Percentiles rank a stretch among this genome's conserved stretches.
Evolutionary conservation across 2,113 vertebrate genomes (phyloP).

Genomic region (Columba janthina): DNA sequence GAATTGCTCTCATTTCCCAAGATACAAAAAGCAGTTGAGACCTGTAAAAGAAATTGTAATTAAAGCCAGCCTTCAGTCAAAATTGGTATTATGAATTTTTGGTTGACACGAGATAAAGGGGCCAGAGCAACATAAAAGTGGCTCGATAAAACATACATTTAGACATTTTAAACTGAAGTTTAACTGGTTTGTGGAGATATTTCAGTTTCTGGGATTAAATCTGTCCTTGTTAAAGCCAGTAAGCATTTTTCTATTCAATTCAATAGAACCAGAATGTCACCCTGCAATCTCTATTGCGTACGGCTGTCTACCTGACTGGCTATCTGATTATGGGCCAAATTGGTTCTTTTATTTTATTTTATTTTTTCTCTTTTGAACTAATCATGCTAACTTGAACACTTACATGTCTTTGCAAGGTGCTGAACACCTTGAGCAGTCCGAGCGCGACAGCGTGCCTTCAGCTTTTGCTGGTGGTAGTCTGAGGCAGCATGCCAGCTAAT

Average conservation of each 20-base stretch:
- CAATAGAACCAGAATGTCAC: background rate
- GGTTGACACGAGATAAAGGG: constrained; percentile 64
- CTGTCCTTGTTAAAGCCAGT: background rate
- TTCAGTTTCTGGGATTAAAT: background rate
- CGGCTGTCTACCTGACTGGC: background rate
- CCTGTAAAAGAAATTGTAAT: constrained; percentile 69
- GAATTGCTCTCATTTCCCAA: constrained; percentile 53
- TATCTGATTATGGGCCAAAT: background rate
- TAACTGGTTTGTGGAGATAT: constrained; percentile 3
- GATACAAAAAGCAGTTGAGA: constrained; percentile 56
- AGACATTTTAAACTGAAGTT: constrained; percentile 54
- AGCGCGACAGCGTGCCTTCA: background rate
- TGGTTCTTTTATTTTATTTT: fast-evolving
- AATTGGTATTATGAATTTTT: constrained; percentile 61
- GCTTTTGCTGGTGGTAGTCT: background rate
- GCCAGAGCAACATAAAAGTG: constrained; percentile 68
- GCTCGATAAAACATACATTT: constrained; percentile 50
- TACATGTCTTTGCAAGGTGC: background rate
- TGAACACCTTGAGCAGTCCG: background rate
- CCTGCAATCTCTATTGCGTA: background rate
- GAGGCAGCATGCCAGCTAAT: background rate
- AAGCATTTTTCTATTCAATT: background rate
- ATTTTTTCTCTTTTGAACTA: background rate
- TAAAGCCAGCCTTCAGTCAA: constrained; percentile 62
- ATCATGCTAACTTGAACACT: background rate